Percentiles rank a stretch among this genome's conserved stretches.
Evolutionary conservation across 2,113 vertebrate genomes (phyloP).

Genomic region (Pygoscelis antarcticus): DNA sequence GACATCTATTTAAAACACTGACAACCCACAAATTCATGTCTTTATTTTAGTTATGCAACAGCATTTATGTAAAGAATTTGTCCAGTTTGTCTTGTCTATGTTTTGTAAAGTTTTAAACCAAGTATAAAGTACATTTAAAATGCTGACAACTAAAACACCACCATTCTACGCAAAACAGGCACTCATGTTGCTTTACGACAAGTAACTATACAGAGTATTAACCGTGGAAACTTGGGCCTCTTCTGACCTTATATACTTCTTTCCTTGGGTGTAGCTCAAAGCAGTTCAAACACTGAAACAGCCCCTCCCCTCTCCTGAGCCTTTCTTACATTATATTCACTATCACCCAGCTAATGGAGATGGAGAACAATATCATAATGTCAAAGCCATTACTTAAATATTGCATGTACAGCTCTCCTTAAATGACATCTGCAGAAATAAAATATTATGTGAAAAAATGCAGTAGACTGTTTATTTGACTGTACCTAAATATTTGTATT

Average conservation of each 20-base stretch:
- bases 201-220: neutral
- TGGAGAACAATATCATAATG: neutral
- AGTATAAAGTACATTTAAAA: neutral
- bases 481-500: neutral
- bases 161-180: neutral
- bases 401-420: neutral
- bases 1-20: neutral
- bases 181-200: neutral
- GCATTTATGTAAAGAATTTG: neutral
- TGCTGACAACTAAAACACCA: neutral
- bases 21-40: neutral
- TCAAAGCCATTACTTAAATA: neutral
- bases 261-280: neutral
- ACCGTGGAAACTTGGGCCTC: neutral
- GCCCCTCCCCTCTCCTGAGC: neutral
- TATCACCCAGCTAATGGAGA: neutral
- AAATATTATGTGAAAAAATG: neutral
- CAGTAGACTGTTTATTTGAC: neutral
- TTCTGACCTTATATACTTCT: neutral
- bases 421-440: neutral
- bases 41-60: neutral
- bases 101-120: neutral
- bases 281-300: neutral
- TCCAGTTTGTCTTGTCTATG: neutral
- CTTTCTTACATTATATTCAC: neutral